Percentiles rank a stretch among this genome's conserved stretches.
phyloP scores from a whole-genome alignment of 2,888 invertebrate genomes.

The Stegophylla sp. region DNA sequence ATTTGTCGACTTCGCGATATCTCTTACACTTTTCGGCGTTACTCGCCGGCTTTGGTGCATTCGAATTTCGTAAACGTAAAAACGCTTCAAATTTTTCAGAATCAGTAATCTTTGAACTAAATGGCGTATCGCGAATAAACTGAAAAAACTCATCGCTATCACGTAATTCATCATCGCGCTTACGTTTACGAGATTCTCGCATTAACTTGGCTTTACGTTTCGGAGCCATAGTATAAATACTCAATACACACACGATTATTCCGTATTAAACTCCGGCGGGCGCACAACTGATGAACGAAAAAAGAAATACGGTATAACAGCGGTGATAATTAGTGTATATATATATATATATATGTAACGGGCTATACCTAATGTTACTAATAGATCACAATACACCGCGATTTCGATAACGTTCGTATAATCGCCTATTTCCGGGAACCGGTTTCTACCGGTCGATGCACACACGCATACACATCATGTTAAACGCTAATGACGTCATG shows the following conservation, averaged over 20 bases:
- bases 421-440: slow-evolving; percentile 3
- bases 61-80: background rate
- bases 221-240: background rate
- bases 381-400: background rate
- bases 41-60: slow-evolving; percentile 1
- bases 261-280: slow-evolving; percentile 6
- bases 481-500: no score
- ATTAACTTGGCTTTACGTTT: background rate
- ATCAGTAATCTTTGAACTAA: slow-evolving; percentile 12
- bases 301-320: background rate
- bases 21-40: slow-evolving; percentile 9
- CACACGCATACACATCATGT: background rate
- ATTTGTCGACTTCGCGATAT: slow-evolving; percentile 17
- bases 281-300: background rate
- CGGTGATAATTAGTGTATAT: slow-evolving; percentile 10
- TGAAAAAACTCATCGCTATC: slow-evolving; percentile 15
- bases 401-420: slow-evolving; percentile 26
- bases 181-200: slow-evolving; percentile 8
- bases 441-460: background rate
- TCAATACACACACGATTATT: slow-evolving; percentile 20
- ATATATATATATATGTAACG: background rate
- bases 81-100: slow-evolving; percentile 11
- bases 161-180: slow-evolving; percentile 13
- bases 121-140: slow-evolving; percentile 11
- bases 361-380: no score